A percentile compares a stretch with the other conserved stretches of the same genome.
Evolutionary conservation across 2,113 vertebrate species (phyloP).

Genomic region (Baryphthengus martii): DNA sequence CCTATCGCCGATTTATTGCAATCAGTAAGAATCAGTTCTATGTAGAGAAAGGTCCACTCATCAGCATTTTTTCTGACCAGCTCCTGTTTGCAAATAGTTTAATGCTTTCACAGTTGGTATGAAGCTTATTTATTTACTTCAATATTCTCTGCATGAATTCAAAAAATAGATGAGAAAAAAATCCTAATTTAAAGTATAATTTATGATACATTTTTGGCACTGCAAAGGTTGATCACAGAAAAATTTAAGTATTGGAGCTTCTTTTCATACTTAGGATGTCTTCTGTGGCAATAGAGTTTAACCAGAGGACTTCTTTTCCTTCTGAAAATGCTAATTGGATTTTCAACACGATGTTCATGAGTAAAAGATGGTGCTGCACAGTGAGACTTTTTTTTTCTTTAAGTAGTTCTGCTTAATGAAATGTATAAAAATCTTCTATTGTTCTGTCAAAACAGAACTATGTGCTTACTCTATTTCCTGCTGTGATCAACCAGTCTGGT

Average conservation of each 20-base stretch:
- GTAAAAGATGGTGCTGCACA: conserved; percentile 26
- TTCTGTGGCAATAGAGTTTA: conserved; percentile 2
- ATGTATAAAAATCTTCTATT: conserved; percentile 61
- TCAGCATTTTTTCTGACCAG: background rate
- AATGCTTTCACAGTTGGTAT: background rate
- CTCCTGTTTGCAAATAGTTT: background rate
- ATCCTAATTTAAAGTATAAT: conserved; percentile 18
- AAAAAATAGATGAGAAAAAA: background rate
- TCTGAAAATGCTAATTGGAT: conserved; percentile 30
- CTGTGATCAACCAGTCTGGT: conserved; percentile 62
- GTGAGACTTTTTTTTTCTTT: background rate
- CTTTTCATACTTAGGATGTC: background rate
- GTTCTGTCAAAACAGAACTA: conserved; percentile 68
- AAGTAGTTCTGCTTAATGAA: conserved; percentile 58
- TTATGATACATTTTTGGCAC: conserved; percentile 14
- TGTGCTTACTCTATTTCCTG: conserved; percentile 61
- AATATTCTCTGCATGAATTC: background rate
- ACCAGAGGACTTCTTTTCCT: conserved; percentile 6
- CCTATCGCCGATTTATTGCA: background rate
- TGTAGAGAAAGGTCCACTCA: background rate
- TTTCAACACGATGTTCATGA: conserved; percentile 38
- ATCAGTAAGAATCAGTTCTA: background rate
- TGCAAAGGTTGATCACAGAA: background rate
- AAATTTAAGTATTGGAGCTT: background rate
- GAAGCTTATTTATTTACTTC: background rate